A percentile compares a stretch with the other conserved stretches of the same genome.
phyloP scores from a whole-genome alignment of 2,888 invertebrate species.

The Hirtodrosophila cameraria region DNA sequence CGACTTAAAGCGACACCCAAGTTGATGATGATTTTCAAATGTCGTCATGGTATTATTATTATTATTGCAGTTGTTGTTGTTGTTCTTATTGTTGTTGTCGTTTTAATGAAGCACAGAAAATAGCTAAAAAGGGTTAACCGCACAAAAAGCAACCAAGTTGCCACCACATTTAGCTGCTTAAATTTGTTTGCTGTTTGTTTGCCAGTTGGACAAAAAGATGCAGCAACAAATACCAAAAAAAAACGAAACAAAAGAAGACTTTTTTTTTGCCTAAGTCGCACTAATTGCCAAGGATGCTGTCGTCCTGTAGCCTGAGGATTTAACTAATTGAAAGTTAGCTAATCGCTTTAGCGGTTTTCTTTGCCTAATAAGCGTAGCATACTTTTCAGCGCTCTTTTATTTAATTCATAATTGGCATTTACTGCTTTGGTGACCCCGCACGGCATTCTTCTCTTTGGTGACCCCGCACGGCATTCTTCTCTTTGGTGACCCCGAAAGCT shows the following conservation, averaged over 20 bases:
- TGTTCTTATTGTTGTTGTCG: constrained; percentile 29
- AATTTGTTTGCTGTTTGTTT: constrained; percentile 23
- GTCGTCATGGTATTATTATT: constrained; percentile 49
- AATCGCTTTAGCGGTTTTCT: constrained; percentile 72
- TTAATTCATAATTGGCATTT: constrained; percentile 55
- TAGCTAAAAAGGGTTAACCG: constrained; percentile 35
- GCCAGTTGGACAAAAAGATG: no score
- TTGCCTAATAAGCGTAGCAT: constrained; percentile 23
- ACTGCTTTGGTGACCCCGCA: not conserved
- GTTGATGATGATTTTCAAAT: constrained; percentile 38
- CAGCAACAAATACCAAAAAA: constrained; percentile 23
- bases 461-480: no score
- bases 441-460: no score
- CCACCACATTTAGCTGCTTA: constrained; percentile 49
- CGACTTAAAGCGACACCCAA: constrained; percentile 47
- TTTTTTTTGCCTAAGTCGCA: constrained; percentile 45
- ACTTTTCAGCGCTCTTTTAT: constrained; percentile 34
- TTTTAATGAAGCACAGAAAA: constrained; percentile 33
- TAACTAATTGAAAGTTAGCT: constrained; percentile 43
- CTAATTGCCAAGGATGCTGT: constrained; percentile 68
- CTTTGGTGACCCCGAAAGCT: no score
- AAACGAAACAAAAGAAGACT: not conserved
- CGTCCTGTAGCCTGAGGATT: not conserved
- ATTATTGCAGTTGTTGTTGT: constrained; percentile 2
- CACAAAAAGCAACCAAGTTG: constrained; percentile 60